A percentile compares a stretch with the other conserved stretches of the same genome.
phyloP scores from a whole-genome alignment of 2,888 invertebrate species.

The Lithodes maja region DNA sequence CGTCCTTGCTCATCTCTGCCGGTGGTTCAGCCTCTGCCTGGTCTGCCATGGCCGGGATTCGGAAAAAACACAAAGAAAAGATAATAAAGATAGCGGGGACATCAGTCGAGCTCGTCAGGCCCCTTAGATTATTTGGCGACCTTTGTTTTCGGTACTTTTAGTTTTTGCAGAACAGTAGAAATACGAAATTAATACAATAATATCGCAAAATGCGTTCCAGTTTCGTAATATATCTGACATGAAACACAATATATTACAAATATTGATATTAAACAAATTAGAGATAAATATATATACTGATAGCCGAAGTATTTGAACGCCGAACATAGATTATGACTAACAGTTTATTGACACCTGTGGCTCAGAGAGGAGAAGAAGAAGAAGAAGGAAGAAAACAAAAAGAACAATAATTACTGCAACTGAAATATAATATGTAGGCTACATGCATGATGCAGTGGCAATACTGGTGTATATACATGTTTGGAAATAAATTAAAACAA shows the following conservation, averaged over 20 bases:
- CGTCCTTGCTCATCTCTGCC: slow-evolving; percentile 48
- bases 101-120: neutral
- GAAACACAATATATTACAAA: too few relatives aligned
- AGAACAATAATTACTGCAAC: neutral
- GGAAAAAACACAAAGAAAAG: neutral
- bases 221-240: too few relatives aligned
- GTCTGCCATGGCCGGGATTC: slow-evolving; percentile 27
- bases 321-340: neutral
- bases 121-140: neutral
- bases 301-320: neutral
- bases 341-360: slow-evolving; percentile 4
- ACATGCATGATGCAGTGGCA: too few relatives aligned
- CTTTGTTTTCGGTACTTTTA: neutral
- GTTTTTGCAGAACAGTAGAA: too few relatives aligned
- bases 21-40: slow-evolving; percentile 39
- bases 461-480: too few relatives aligned
- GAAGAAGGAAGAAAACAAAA: neutral
- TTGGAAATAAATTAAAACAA: too few relatives aligned
- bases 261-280: too few relatives aligned
- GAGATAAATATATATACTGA: neutral
- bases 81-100: slow-evolving; percentile 10
- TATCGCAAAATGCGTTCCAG: too few relatives aligned
- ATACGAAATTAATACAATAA: too few relatives aligned
- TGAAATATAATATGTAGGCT: too few relatives aligned
- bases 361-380: neutral